Conservation (phyloP, 2,888 invertebrate species). For the Caenorhabditis parvicauda region DNA sequence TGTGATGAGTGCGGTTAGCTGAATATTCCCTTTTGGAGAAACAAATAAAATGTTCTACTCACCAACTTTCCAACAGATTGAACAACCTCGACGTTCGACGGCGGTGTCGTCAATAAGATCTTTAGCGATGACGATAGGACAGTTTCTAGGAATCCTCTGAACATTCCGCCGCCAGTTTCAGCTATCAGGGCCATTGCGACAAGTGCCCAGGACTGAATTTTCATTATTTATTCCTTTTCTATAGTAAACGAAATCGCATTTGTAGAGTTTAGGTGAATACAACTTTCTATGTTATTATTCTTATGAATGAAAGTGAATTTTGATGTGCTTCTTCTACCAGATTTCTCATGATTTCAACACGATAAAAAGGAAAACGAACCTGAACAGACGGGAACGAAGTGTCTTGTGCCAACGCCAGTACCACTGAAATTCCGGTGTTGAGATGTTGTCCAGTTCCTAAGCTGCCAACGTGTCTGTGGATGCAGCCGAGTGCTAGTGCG, state of each 20-base stretch:
- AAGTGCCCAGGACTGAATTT: constrained; percentile 92
- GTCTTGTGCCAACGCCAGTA: constrained; percentile 90
- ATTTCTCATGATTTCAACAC: neutral
- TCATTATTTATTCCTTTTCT: constrained; percentile 11
- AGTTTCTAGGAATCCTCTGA: constrained; percentile 89
- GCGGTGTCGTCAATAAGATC: constrained; percentile 65
- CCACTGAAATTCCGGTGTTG: constrained; percentile 87
- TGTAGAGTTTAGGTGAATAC: too few relatives aligned
- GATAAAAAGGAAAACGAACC: too few relatives aligned
- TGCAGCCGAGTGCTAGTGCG: constrained; percentile 88
- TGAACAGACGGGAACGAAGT: constrained; percentile 76
- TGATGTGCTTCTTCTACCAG: too few relatives aligned
- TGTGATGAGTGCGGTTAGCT: constrained; percentile 90
- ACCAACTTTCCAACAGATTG: constrained; percentile 58
- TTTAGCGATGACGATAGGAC: constrained; percentile 86
- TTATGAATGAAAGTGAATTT: too few relatives aligned
- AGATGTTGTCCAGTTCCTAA: constrained; percentile 92
- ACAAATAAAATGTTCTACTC: constrained; percentile 10
- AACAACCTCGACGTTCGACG: constrained; percentile 52
- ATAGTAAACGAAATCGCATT: too few relatives aligned
- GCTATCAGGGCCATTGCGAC: constrained; percentile 92
- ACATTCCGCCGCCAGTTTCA: constrained; percentile 98
- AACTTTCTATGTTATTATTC: too few relatives aligned
- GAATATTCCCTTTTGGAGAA: constrained; percentile 56
- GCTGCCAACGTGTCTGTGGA: constrained; percentile 75